Conservation (phyloP, 2,888 invertebrate genomes). For the Himalopsyche japonica region DNA sequence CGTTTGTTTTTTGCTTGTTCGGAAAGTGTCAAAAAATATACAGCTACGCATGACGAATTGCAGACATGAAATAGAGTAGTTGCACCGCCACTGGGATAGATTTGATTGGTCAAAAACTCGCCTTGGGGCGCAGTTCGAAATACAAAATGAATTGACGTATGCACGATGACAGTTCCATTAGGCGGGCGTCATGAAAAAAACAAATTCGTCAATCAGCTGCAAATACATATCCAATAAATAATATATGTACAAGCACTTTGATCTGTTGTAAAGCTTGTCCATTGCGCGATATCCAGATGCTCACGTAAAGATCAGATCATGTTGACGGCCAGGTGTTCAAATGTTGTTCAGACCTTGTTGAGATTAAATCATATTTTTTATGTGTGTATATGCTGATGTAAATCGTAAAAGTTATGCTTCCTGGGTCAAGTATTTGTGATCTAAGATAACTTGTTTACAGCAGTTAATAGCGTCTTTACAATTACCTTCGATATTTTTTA, state of each 20-base stretch:
- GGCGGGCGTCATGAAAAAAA: slow-evolving; percentile 6
- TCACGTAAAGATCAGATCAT: neutral
- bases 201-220: slow-evolving; percentile 12
- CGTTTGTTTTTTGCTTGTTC: no score
- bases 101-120: neutral
- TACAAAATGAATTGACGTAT: slow-evolving; percentile 20
- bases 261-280: neutral
- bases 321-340: neutral
- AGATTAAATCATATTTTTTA: neutral
- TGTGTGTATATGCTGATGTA: neutral
- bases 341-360: neutral
- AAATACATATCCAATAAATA: neutral
- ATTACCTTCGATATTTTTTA: no score
- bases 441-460: no score
- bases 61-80: no score
- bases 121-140: slow-evolving; percentile 2
- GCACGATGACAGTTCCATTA: slow-evolving; percentile 25
- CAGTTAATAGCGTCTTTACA: no score
- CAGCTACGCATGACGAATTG: no score
- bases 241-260: neutral
- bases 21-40: no score
- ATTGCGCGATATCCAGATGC: neutral
- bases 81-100: neutral
- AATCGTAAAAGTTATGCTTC: neutral
- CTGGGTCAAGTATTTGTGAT: neutral